Percentiles rank a stretch among this genome's conserved stretches.
Conservation (phyloP, 2,797 vertebrate genomes). For the Gymnocypris eckloni region DNA sequence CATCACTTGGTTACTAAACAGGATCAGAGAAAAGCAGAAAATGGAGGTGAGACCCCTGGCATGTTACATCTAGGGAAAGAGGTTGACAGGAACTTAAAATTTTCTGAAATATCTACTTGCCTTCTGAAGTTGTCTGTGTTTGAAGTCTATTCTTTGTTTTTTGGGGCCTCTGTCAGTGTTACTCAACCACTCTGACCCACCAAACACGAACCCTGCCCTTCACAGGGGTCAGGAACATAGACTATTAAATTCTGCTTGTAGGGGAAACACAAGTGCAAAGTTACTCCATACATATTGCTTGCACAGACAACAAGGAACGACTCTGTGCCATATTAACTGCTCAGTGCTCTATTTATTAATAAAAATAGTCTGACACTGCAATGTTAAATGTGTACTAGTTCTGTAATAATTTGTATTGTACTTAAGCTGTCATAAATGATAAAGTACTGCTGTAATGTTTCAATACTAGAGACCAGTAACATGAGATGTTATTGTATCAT, state of each 20-base stretch:
- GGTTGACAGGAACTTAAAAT: constrained; percentile 14
- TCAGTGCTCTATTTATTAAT: background rate
- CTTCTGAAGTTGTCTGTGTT: constrained; percentile 3
- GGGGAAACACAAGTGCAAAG: background rate
- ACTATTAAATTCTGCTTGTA: background rate
- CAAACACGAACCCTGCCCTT: background rate
- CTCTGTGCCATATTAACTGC: background rate
- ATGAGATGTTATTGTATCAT: background rate
- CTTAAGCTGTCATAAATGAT: background rate
- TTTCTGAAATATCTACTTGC: constrained; percentile 33
- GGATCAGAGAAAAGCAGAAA: constrained; percentile 84
- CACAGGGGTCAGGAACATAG: background rate
- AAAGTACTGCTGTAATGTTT: background rate
- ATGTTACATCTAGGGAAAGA: constrained; percentile 2
- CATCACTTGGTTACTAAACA: constrained; percentile 85
- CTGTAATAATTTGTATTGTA: background rate
- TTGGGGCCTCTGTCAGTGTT: background rate
- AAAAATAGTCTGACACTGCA: background rate
- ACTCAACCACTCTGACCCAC: background rate
- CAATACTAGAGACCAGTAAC: background rate
- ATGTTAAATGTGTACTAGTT: background rate
- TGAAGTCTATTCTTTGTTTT: constrained; percentile 2
- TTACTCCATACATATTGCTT: background rate
- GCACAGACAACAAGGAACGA: background rate
- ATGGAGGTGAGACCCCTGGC: constrained; percentile 83